These are phyloP conservation scores for Sipunculus nudus DNA, from an alignment of 2,888 invertebrate species.

Conservation along the genomic window DNA sequence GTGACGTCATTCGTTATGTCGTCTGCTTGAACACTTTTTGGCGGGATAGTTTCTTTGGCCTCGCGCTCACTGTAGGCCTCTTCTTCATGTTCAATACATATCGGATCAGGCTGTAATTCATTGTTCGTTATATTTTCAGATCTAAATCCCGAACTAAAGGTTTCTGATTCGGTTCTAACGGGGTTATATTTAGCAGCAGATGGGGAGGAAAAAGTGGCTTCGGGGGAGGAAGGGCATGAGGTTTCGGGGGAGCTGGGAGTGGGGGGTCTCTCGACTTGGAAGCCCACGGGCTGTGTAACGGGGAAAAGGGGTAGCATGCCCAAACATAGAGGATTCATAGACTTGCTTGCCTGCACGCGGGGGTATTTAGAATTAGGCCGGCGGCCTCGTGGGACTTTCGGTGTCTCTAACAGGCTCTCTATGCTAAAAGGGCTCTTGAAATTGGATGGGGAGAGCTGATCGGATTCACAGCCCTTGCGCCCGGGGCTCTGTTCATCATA, in stretches of 20 bases:
- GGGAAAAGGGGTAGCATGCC: constrained; percentile 65
- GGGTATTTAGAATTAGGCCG: constrained; percentile 69
- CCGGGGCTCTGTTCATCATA: constrained; percentile 3
- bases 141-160: too few relatives aligned
- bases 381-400: constrained; percentile 67
- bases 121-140: too few relatives aligned
- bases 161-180: too few relatives aligned
- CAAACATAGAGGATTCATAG: constrained; percentile 61
- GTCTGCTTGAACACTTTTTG: too few relatives aligned
- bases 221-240: constrained; percentile 4
- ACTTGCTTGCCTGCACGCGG: constrained; percentile 68
- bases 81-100: too few relatives aligned
- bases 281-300: constrained; percentile 69
- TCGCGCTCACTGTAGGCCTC: too few relatives aligned
- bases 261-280: constrained; percentile 55
- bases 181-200: too few relatives aligned
- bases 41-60: too few relatives aligned
- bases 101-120: too few relatives aligned
- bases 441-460: neutral
- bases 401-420: constrained; percentile 67
- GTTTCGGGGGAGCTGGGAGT: constrained; percentile 19
- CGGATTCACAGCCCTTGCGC: neutral
- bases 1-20: too few relatives aligned
- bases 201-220: too few relatives aligned
- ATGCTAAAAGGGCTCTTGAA: constrained; percentile 65